Conservation (phyloP, 2,797 vertebrate species). For the Danio choprae region DNA sequence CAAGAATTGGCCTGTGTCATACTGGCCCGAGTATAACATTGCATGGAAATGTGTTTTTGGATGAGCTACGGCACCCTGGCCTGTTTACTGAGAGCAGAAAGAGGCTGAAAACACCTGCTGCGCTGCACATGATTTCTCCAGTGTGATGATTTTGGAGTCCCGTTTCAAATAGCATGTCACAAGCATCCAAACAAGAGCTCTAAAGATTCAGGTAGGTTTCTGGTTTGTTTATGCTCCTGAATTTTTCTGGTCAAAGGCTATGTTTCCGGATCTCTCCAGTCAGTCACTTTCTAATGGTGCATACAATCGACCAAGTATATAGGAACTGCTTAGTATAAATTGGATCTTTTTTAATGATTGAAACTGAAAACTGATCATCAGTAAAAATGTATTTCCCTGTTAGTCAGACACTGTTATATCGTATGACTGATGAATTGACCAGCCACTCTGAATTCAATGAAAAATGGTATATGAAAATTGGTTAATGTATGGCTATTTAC, state of each 20-base stretch:
- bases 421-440: too few relatives aligned
- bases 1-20: slow-evolving; percentile 7
- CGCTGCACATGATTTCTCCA: slow-evolving; percentile 26
- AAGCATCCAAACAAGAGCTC: not conserved
- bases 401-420: too few relatives aligned
- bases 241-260: not conserved
- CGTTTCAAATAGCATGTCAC: slow-evolving; percentile 12
- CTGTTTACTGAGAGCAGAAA: slow-evolving; percentile 31
- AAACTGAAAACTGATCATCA: too few relatives aligned
- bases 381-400: too few relatives aligned
- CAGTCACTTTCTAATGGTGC: too few relatives aligned
- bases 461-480: too few relatives aligned
- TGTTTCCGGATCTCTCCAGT: too few relatives aligned
- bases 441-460: too few relatives aligned
- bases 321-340: not conserved
- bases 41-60: slow-evolving; percentile 40
- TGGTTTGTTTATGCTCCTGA: not conserved
- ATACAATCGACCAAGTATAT: not conserved
- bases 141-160: slow-evolving; percentile 7
- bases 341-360: too few relatives aligned
- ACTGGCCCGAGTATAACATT: slow-evolving; percentile 10
- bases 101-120: slow-evolving; percentile 36
- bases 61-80: not conserved
- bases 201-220: not conserved
- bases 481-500: too few relatives aligned